Evolutionary conservation across 1,140 invertebrate species (phyloP).

Genomic region (Drosophila ambigua): DNA sequence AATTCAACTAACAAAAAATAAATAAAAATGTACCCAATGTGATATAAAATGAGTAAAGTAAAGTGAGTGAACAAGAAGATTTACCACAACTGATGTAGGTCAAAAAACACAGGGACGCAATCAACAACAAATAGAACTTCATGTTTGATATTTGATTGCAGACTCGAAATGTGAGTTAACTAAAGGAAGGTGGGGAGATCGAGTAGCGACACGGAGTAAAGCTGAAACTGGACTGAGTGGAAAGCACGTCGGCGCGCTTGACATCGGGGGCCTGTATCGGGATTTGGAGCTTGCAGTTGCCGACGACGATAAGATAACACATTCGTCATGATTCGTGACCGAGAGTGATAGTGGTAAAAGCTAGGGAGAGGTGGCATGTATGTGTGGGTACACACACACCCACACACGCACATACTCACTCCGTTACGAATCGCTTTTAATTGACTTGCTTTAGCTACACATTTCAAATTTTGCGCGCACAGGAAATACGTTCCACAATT

Average conservation of each 20-base stretch:
- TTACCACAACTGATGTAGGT: constrained; percentile 69
- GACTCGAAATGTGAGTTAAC: not conserved
- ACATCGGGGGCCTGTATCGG: not conserved
- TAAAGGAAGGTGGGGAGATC: not conserved
- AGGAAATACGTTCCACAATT: not conserved
- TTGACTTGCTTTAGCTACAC: no score
- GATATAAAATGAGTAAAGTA: not conserved
- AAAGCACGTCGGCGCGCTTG: no score
- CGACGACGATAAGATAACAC: not conserved
- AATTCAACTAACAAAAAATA: constrained; percentile 4
- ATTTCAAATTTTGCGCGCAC: not conserved
- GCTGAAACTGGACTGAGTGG: constrained; percentile 14
- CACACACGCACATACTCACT: no score
- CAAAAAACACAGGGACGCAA: constrained; percentile 55
- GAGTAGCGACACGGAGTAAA: constrained; percentile 11
- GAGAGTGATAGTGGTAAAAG: not conserved
- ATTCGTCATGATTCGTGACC: not conserved
- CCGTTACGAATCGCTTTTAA: no score
- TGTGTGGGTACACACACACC: no score
- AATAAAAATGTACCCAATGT: not conserved
- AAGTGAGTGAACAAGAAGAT: not conserved
- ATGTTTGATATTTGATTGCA: constrained; percentile 35
- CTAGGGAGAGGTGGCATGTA: not conserved
- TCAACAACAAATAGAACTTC: constrained; percentile 55
- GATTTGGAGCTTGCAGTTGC: not conserved